Base-by-base conservation (phyloP, 2,113 vertebrate genomes). In the Bufo gargarizans region DNA sequence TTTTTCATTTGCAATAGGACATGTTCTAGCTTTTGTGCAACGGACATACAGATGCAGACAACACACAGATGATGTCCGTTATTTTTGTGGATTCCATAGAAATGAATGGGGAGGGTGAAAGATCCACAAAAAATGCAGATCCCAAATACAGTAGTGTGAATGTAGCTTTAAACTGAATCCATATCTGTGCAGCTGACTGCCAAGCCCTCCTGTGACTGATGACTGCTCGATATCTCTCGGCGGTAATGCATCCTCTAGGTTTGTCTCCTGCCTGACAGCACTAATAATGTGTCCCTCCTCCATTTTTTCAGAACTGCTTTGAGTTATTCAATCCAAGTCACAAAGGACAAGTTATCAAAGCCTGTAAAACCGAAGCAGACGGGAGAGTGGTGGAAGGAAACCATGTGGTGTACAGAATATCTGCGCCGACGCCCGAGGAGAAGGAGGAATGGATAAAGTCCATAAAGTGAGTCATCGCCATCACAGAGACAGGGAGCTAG, bases 391-490 rank as follows among this genome's bases (percentile, higher is more conserved):
- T 99, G 6, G 98, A 99, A 93, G 98, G 98, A 77, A 99, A 99
- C 94, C 98, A 99, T 0, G 97, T 99, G 0, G 98, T 99, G 50
- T 99, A 99, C 80, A 96, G 98, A 90, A 99, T 99, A 96, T 99
- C 98, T 0, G 98, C 98, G 4, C 98, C 98, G 3, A 98, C 98
- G 20, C 97, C 95, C 0, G 98, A 99, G 89, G 98, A 99, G 91
- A 99, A 99, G 90, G 98, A 99, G 33, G 98, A 99, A 92, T 99
- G 98, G 98, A 99, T 99, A 93, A 99, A 99, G 92, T 99, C 97
- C 89, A 99, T 99, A 94, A 98, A 97, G 97, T 98, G 94, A 95
- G 96, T 93, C 14, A 6, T 4, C 2, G 71, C 43, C 43, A 6
- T 14, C 2, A 47, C 10, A 71, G 22, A n/a, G 3, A 8, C 10